Conservation (phyloP, 2,797 vertebrate species). For the Craterocephalus amniculus region DNA sequence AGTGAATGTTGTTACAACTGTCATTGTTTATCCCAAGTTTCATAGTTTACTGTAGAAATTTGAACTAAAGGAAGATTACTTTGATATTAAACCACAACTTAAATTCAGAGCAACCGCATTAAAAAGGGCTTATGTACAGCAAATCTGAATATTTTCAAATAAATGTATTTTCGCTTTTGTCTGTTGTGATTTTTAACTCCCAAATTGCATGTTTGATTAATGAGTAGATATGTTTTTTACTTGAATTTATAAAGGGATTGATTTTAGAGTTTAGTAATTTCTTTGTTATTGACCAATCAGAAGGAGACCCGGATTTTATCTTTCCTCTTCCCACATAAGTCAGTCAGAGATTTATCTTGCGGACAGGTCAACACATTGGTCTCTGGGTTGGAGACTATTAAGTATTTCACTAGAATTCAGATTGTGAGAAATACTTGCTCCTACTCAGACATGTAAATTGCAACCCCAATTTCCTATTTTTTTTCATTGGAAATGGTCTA, state of each 20-base stretch:
- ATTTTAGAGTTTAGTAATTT: no score
- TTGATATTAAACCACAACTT: not conserved
- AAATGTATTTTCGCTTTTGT: constrained; percentile 62
- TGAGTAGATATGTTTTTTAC: accelerated
- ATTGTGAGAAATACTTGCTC: not conserved
- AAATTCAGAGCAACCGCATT: not conserved
- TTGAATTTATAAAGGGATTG: not conserved
- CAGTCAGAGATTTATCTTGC: no score
- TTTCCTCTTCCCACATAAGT: no score
- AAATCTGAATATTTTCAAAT: constrained; percentile 61
- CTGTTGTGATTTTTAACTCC: not conserved
- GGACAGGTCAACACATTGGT: no score
- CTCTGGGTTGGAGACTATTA: not conserved
- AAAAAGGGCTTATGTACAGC: constrained; percentile 48
- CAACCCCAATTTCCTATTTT: not conserved
- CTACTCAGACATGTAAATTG: not conserved
- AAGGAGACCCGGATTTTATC: no score
- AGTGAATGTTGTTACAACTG: constrained; percentile 1
- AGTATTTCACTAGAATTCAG: not conserved
- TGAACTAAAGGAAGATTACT: constrained; percentile 8
- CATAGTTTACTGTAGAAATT: constrained; percentile 16
- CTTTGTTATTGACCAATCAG: no score
- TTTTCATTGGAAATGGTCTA: not conserved
- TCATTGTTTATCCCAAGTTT: constrained; percentile 9
- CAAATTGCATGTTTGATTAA: not conserved